A percentile compares a stretch with the other conserved stretches of the same genome.
Conservation (phyloP, 2,113 vertebrate species). For the Copsychus sechellarum region DNA sequence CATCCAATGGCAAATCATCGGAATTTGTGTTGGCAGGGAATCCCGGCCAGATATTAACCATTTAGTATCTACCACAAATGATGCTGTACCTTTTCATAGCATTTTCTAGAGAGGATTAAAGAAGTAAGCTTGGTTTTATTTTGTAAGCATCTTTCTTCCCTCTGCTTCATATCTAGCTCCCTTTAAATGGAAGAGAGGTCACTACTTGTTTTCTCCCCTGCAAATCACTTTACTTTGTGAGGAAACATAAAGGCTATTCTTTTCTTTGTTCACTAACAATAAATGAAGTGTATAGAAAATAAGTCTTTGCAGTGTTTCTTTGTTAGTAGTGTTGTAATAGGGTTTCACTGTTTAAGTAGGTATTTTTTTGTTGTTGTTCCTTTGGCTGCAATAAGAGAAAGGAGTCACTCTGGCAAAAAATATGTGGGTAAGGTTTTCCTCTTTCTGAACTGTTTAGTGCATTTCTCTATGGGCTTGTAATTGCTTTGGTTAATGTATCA, state of each 20-base stretch:
- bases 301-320: background rate
- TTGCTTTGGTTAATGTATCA: constrained; percentile 67
- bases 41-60: background rate
- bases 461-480: constrained; percentile 51
- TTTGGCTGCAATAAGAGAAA: background rate
- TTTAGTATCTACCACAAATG: background rate
- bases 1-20: constrained; percentile 38
- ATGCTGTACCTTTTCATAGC: background rate
- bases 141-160: background rate
- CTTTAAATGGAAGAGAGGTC: background rate
- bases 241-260: background rate
- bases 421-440: background rate
- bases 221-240: constrained; percentile 2
- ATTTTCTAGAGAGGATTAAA: background rate
- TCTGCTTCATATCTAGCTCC: background rate
- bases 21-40: constrained; percentile 43
- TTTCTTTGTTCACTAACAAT: background rate
- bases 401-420: background rate
- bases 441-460: constrained; percentile 26
- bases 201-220: background rate
- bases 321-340: background rate
- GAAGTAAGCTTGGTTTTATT: background rate
- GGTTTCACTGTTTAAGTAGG: background rate
- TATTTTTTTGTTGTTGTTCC: background rate
- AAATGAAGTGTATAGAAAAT: background rate